phyloP scores from a whole-genome alignment of 1,140 invertebrate species.

The Hormaphis cornu region DNA sequence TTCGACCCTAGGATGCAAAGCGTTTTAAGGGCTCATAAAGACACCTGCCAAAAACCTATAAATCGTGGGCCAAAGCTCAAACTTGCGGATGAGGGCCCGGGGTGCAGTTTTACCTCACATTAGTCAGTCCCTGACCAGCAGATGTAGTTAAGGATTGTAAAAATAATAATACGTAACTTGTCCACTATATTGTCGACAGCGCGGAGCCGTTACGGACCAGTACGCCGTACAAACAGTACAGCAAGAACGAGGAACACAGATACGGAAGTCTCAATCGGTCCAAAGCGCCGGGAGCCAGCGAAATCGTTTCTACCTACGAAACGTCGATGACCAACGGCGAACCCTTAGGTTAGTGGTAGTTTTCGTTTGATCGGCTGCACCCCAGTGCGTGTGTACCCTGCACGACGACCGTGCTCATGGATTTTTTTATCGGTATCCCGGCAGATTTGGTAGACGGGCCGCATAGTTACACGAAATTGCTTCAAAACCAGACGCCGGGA shows the following conservation, averaged over 20 bases:
- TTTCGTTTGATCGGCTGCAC: too few relatives aligned
- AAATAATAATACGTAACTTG: too few relatives aligned
- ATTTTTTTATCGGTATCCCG: not conserved
- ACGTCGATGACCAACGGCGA: not conserved
- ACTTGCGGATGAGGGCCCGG: too few relatives aligned
- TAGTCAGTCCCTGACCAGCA: too few relatives aligned
- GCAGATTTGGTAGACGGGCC: not conserved
- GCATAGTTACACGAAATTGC: not conserved
- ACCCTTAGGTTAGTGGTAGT: slow-evolving; percentile 11
- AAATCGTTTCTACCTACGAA: slow-evolving; percentile 10
- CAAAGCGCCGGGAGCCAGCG: not conserved
- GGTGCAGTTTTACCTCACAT: too few relatives aligned
- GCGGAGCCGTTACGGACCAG: slow-evolving; percentile 14
- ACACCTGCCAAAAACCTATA: too few relatives aligned
- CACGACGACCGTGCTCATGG: not conserved
- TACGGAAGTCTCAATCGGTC: slow-evolving; percentile 17
- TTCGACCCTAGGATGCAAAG: too few relatives aligned
- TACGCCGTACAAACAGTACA: slow-evolving; percentile 24
- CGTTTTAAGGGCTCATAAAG: not conserved
- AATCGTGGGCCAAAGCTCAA: too few relatives aligned
- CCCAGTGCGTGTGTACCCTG: too few relatives aligned
- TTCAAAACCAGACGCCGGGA: slow-evolving; percentile 1
- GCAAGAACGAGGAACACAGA: slow-evolving; percentile 16
- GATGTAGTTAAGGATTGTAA: too few relatives aligned
- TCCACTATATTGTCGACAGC: slow-evolving; percentile 4